Conservation (phyloP, 2,888 invertebrate species). For the Strigamia maritima region DNA sequence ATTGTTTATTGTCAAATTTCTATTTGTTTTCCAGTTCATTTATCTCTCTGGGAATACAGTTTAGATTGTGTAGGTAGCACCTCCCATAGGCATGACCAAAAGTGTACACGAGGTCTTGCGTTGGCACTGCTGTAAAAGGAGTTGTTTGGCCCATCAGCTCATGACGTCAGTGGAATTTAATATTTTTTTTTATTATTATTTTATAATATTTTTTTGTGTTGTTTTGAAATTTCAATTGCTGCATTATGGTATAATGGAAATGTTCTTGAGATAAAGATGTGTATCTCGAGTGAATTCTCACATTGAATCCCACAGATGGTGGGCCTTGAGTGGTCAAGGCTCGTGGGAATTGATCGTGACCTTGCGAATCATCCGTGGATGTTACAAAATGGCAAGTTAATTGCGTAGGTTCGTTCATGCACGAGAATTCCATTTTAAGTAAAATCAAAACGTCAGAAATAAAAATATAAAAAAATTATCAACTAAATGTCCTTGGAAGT, state of each 20-base stretch:
- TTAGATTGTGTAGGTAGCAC: neutral
- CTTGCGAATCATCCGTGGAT: neutral
- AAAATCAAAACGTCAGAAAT: neutral
- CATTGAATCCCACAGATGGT: neutral
- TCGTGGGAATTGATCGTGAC: slow-evolving; percentile 7
- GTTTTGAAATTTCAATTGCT: neutral
- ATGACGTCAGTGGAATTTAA: neutral
- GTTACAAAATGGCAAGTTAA: neutral
- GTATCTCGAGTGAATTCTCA: neutral
- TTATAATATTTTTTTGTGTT: neutral
- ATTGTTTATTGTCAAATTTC: neutral
- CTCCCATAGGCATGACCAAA: neutral
- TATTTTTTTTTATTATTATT: neutral
- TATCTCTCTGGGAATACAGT: neutral
- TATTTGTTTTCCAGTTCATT: neutral
- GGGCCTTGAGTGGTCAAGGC: neutral
- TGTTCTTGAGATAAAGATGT: neutral
- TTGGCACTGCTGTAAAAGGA: neutral
- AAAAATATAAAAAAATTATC: no score
- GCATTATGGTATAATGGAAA: neutral
- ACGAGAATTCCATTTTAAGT: neutral
- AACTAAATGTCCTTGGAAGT: neutral
- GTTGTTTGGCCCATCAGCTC: neutral
- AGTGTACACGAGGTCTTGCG: neutral
- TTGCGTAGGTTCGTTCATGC: neutral